Evolutionary conservation across 2,888 invertebrate genomes (phyloP).

Genomic region (Philereme transversata): DNA sequence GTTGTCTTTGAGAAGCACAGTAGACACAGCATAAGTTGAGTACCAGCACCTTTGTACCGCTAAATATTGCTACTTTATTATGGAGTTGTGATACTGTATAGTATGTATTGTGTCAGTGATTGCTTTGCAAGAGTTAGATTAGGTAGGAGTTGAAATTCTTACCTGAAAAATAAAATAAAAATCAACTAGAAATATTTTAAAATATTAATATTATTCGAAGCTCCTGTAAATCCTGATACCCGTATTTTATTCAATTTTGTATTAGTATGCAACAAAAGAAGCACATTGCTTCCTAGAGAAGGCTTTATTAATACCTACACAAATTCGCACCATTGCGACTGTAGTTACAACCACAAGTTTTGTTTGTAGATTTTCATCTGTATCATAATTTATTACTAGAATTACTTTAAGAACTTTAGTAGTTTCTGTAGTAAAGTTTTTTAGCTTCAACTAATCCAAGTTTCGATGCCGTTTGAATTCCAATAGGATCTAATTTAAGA

Average conservation of each 20-base stretch:
- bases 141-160: no score
- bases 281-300: slow-evolving; percentile 34
- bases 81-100: slow-evolving; percentile 12
- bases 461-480: slow-evolving; percentile 19
- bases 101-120: slow-evolving; percentile 10
- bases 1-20: slow-evolving; percentile 67
- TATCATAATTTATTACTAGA: slow-evolving; percentile 1
- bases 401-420: slow-evolving; percentile 7
- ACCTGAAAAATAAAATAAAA: no score
- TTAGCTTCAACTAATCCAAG: slow-evolving; percentile 9
- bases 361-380: slow-evolving; percentile 30
- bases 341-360: slow-evolving; percentile 38
- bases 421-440: slow-evolving; percentile 7
- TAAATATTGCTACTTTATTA: slow-evolving; percentile 20
- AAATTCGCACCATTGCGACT: slow-evolving; percentile 71
- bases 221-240: no score
- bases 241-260: slow-evolving; percentile 2
- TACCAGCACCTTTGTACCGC: slow-evolving; percentile 46
- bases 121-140: slow-evolving; percentile 2
- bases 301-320: slow-evolving; percentile 81
- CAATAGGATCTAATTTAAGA: slow-evolving; percentile 28
- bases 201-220: no score
- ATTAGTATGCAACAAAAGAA: slow-evolving; percentile 6
- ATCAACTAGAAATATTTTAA: no score
- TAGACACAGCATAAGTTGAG: slow-evolving; percentile 47